phyloP scores from a whole-genome alignment of 2,888 invertebrate genomes.

The Chrysomela aeneicollis region DNA sequence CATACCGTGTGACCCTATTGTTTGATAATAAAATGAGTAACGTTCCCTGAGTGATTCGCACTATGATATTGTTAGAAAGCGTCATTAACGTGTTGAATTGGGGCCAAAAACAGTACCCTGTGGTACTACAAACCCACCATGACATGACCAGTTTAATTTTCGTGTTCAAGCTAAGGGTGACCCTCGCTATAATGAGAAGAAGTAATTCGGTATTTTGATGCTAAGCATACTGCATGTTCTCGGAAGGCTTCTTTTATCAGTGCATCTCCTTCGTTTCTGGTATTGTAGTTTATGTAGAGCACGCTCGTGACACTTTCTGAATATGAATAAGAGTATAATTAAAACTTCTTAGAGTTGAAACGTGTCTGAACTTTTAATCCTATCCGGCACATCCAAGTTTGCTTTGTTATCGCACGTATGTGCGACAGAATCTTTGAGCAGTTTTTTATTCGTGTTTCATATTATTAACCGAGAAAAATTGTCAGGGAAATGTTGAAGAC shows the following conservation, averaged over 20 bases:
- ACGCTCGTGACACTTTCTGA: conserved; percentile 39
- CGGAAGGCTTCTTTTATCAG: conserved; percentile 40
- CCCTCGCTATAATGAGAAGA: conserved; percentile 35
- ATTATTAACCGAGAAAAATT: no score
- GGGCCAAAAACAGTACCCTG: no score
- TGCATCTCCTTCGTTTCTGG: conserved; percentile 35
- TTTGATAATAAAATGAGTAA: no score
- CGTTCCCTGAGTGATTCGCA: no score
- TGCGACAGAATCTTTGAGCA: background rate
- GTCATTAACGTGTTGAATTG: no score
- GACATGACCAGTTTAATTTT: conserved; percentile 36
- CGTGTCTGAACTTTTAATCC: conserved; percentile 33
- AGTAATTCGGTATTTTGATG: conserved; percentile 33
- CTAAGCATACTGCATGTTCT: conserved; percentile 34
- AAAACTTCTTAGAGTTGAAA: conserved; percentile 38
- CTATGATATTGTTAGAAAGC: no score
- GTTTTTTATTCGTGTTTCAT: no score
- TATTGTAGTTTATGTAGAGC: conserved; percentile 23
- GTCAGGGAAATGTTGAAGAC: no score
- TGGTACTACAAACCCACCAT: conserved; percentile 17
- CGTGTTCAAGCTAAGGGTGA: conserved; percentile 27
- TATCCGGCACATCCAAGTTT: conserved; percentile 31
- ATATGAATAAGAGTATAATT: conserved; percentile 42
- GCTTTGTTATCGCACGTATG: conserved; percentile 17
- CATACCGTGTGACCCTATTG: no score